Conservation (phyloP, 2,888 invertebrate species). For the Amblyjoppa fuscipennis region DNA sequence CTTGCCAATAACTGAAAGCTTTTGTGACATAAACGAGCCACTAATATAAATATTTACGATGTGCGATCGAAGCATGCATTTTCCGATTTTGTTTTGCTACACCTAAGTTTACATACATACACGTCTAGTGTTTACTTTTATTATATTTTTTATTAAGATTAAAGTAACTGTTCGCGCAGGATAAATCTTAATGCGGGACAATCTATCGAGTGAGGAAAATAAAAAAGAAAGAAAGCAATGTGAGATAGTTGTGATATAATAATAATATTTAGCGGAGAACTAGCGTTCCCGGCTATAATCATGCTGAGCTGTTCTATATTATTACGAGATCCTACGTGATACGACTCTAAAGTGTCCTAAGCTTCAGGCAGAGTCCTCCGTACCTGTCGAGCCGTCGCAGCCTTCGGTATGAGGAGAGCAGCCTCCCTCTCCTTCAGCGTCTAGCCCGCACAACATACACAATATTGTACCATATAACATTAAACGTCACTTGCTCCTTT, state of each 20-base stretch:
- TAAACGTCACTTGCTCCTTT: constrained; percentile 59
- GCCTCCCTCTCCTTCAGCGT: constrained; percentile 92
- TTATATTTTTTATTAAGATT: not conserved
- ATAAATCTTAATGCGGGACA: constrained; percentile 11
- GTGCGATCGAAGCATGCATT: constrained; percentile 50
- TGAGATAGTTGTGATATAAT: constrained; percentile 15
- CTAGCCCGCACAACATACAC: constrained; percentile 88
- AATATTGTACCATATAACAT: constrained; percentile 79
- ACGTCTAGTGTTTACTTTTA: not conserved
- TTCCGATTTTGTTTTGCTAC: constrained; percentile 14
- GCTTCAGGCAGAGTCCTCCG: constrained; percentile 83
- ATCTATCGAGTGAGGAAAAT: constrained; percentile 5
- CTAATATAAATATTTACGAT: not conserved
- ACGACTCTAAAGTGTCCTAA: constrained; percentile 79
- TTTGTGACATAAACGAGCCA: not conserved
- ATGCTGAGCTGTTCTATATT: constrained; percentile 72
- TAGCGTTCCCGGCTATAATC: constrained; percentile 73
- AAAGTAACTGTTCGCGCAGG: constrained; percentile 3
- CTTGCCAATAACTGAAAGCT: not conserved
- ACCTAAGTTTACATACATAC: not conserved
- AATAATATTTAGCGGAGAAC: constrained; percentile 52
- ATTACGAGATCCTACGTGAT: constrained; percentile 78
- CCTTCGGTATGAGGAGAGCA: constrained; percentile 97
- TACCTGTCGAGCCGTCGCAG: constrained; percentile 97
- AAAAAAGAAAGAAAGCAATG: constrained; percentile 10